Evolutionary conservation across 2,888 invertebrate genomes (phyloP).

Genomic region (Cabera pusaria): DNA sequence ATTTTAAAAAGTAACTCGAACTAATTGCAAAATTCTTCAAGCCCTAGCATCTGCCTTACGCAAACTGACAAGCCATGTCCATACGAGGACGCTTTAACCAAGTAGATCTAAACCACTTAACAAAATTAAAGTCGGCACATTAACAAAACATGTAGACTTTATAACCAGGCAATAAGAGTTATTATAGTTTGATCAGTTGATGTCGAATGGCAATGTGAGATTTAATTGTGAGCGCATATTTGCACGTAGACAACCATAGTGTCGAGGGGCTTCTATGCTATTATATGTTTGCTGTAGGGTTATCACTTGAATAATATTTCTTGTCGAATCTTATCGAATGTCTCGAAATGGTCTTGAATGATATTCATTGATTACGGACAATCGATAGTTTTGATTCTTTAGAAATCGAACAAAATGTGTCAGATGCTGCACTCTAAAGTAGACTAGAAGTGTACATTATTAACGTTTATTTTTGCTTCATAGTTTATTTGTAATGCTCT

Average conservation of each 20-base stretch:
- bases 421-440: no score
- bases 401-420: no score
- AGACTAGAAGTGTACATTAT: no score
- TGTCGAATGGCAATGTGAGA: slow-evolving; percentile 18
- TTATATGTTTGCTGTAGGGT: slow-evolving; percentile 23
- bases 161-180: slow-evolving; percentile 18
- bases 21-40: slow-evolving; percentile 12
- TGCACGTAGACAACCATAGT: slow-evolving; percentile 33
- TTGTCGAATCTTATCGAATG: no score
- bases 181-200: slow-evolving; percentile 21
- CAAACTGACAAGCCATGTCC: slow-evolving; percentile 26
- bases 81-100: slow-evolving; percentile 27
- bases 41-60: slow-evolving; percentile 22
- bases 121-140: slow-evolving; percentile 18
- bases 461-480: no score
- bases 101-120: slow-evolving; percentile 26
- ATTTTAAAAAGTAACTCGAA: no score
- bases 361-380: no score
- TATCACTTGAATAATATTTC: slow-evolving; percentile 14
- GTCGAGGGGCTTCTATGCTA: slow-evolving; percentile 32
- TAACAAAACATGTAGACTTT: slow-evolving; percentile 17
- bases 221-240: slow-evolving; percentile 29
- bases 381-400: no score
- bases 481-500: no score
- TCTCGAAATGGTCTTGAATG: no score